Evolutionary conservation across 2,113 vertebrate species (phyloP).

Genomic region (Prietella phreatophila): DNA sequence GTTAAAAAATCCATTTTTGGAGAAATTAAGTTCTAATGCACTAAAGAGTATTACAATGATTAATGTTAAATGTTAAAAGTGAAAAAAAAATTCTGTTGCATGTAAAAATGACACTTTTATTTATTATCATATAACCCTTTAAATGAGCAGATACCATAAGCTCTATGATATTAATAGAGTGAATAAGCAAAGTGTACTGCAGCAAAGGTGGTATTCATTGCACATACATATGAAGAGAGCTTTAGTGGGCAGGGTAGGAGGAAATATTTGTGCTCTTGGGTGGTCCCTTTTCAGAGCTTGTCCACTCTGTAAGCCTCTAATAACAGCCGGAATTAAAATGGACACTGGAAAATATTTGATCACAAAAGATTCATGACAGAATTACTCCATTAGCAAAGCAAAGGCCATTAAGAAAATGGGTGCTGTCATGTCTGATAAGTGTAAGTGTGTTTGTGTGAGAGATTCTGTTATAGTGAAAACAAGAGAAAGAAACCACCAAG

Average conservation of each 20-base stretch:
- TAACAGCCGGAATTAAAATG: slow-evolving; percentile 35
- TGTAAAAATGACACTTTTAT: neutral
- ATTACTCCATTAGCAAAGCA: slow-evolving; percentile 15
- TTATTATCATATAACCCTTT: neutral
- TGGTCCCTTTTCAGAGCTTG: slow-evolving; percentile 46
- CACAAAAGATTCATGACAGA: slow-evolving; percentile 28
- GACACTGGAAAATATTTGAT: slow-evolving; percentile 42
- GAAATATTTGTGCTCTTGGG: slow-evolving; percentile 33
- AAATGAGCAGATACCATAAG: neutral
- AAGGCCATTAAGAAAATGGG: slow-evolving; percentile 26
- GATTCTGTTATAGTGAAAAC: slow-evolving; percentile 19
- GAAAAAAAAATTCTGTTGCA: neutral
- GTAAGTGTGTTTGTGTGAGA: slow-evolving; percentile 22
- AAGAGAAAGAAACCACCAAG: neutral
- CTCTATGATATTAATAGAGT: neutral
- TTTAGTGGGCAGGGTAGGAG: neutral
- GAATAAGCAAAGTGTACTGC: slow-evolving; percentile 2
- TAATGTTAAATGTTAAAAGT: neutral
- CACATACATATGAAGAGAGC: neutral
- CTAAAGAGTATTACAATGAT: neutral
- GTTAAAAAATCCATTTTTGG: neutral
- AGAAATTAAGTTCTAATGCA: neutral
- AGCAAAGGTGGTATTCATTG: neutral
- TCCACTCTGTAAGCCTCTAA: slow-evolving; percentile 30
- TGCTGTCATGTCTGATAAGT: slow-evolving; percentile 28